These are phyloP conservation scores for Ernsta delagoae DNA, from an alignment of 2,888 invertebrate genomes.

Conservation along the genomic window DNA sequence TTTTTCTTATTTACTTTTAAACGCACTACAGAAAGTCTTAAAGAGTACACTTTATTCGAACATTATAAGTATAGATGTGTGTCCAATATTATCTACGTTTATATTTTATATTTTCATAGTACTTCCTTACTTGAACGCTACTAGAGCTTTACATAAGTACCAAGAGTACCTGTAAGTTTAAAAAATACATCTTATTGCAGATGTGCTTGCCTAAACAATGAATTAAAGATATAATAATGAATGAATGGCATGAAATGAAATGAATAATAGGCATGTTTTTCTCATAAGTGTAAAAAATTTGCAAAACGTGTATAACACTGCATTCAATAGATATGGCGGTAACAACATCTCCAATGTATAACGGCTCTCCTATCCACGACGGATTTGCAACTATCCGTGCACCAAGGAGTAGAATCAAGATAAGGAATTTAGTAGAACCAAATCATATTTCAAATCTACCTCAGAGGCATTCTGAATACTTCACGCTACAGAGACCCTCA, in stretches of 20 bases:
- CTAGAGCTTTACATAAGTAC: constrained; percentile 14
- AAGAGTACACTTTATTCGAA: background rate
- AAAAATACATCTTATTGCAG: constrained; percentile 2
- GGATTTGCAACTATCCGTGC: constrained; percentile 95
- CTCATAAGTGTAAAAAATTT: constrained; percentile 8
- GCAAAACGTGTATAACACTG: constrained; percentile 16
- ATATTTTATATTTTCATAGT: background rate
- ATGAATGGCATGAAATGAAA: background rate
- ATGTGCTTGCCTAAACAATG: constrained; percentile 8
- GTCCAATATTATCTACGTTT: background rate
- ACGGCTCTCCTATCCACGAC: constrained; percentile 89
- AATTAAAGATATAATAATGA: constrained; percentile 7
- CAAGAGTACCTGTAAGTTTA: constrained; percentile 11
- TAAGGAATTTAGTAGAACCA: constrained; percentile 77
- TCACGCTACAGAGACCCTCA: constrained; percentile 75
- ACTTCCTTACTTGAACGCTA: background rate
- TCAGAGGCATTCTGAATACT: constrained; percentile 81
- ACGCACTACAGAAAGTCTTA: background rate
- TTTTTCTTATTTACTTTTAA: constrained; percentile 20
- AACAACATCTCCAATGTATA: constrained; percentile 74
- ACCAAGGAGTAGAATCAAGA: constrained; percentile 80
- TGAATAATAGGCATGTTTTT: background rate
- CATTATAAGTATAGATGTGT: no score
- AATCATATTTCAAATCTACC: constrained; percentile 72
- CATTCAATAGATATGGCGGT: constrained; percentile 59